phyloP scores from a whole-genome alignment of 2,113 vertebrate species.

The Cyanistes caeruleus region DNA sequence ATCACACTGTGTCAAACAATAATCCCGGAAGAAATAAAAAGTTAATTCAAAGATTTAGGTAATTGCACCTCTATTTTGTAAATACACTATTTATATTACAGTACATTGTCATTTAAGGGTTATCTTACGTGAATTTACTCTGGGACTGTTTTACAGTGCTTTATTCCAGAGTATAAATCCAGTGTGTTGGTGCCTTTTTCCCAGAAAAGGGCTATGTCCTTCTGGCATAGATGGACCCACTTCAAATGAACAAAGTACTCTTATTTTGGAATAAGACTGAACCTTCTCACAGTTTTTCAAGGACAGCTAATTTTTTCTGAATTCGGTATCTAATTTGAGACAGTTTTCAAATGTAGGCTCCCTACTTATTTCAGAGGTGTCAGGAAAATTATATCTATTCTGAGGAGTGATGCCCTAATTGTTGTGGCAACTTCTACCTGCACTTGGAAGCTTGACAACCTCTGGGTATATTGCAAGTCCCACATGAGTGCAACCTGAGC shows the following conservation, averaged over 20 bases:
- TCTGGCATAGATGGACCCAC: neutral
- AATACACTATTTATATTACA: neutral
- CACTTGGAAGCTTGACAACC: neutral
- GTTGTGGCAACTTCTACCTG: neutral
- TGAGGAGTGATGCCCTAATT: neutral
- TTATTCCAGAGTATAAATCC: neutral
- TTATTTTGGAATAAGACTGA: neutral
- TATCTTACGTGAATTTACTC: neutral
- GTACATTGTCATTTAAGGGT: neutral
- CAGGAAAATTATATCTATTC: neutral
- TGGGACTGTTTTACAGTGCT: neutral
- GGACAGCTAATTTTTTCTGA: neutral
- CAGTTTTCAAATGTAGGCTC: neutral
- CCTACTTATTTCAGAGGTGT: neutral
- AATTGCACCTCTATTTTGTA: neutral
- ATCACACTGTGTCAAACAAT: neutral
- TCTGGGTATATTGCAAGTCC: rapidly evolving
- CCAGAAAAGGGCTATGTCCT: neutral
- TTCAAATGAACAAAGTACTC: neutral
- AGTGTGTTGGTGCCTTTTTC: neutral
- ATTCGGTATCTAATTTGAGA: neutral
- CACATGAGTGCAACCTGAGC: neutral
- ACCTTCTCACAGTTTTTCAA: neutral
- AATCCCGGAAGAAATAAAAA: neutral
- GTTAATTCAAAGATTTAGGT: neutral